Evolutionary conservation across 1,140 invertebrate genomes (phyloP), one percentile per base, ranked within the genome.

Genomic region (Drosophila guanche): DNA sequence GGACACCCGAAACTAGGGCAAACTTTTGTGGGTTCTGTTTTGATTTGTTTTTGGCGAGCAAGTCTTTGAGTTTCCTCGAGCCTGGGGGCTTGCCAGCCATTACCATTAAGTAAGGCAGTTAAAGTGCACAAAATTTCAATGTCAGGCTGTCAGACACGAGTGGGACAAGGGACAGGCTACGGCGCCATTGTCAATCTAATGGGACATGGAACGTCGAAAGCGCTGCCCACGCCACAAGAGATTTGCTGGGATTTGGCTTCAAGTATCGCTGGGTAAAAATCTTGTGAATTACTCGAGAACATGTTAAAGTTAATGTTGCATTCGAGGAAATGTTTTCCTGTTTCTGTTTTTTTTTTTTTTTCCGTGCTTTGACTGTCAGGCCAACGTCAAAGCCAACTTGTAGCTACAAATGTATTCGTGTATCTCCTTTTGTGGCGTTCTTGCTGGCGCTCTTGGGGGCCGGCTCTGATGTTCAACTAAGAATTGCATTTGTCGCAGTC

Each of bases 351-450:
- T 55, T 65, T 41, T 43, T 48, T 54, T 55, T 65, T 61, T 68
- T 48, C 42, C 20, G 50, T 10, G 16, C 16, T 7, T 33, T 63
- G 61, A 75, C 41, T 86, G 81, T 86, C 83, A 69, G 78, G 45
- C 48, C 47, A 67, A 67, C 66, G 79, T 83, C 79, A 83, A 83
- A 79, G 68, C 73, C 41, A 80, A 73, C 43, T 78, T 88, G 81
- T 88, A 86, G 77, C 53, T 86, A 77, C 81, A 88, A 88, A 88
- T 86, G 81, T 88, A 86, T 74, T 69, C 77, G 56, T 68, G 53
- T 84, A 63, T 79, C 63, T 74, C 77, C 78, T 72, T 76, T 80
- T 76, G 42, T 62, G 63, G 65, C 54, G 61, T 57, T 61, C 65
- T 71, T 20, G 27, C 29, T 41, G 52, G 57, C 63, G 70, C 74